phyloP scores from a whole-genome alignment of 2,888 invertebrate species.

The Muschampia plurimacula region DNA sequence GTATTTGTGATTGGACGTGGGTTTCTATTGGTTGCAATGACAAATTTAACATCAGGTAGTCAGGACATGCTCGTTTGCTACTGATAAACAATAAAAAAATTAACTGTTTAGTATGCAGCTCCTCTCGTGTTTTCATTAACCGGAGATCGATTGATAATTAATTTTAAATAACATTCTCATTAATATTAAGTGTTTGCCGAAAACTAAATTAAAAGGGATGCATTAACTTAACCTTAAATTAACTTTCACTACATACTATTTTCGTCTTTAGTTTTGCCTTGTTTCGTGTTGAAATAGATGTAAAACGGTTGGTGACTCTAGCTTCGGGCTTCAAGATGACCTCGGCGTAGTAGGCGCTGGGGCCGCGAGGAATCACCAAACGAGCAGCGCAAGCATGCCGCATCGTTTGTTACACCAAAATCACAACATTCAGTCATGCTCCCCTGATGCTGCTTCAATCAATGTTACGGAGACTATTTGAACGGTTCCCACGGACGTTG shows the following conservation, averaged over 20 bases:
- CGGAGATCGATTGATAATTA: not conserved
- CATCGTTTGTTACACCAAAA: conserved; percentile 73
- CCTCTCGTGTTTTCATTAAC: not conserved
- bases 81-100: not conserved
- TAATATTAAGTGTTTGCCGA: too few relatives aligned
- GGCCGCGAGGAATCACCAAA: conserved; percentile 65
- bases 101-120: not conserved
- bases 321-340: conserved; percentile 51
- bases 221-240: too few relatives aligned
- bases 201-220: too few relatives aligned
- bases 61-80: too few relatives aligned
- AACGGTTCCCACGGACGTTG: conserved; percentile 49
- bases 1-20: too few relatives aligned
- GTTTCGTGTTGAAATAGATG: not conserved
- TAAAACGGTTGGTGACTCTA: conserved; percentile 4
- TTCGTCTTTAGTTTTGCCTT: not conserved
- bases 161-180: too few relatives aligned
- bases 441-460: conserved; percentile 36
- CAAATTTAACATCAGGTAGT: too few relatives aligned
- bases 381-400: conserved; percentile 60
- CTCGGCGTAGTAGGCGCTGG: conserved; percentile 72
- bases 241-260: too few relatives aligned
- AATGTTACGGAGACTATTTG: conserved; percentile 29
- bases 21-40: too few relatives aligned
- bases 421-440: conserved; percentile 48